These are phyloP conservation scores for Chanos chanos DNA, from an alignment of 2,797 vertebrate genomes.

Conservation along the genomic window DNA sequence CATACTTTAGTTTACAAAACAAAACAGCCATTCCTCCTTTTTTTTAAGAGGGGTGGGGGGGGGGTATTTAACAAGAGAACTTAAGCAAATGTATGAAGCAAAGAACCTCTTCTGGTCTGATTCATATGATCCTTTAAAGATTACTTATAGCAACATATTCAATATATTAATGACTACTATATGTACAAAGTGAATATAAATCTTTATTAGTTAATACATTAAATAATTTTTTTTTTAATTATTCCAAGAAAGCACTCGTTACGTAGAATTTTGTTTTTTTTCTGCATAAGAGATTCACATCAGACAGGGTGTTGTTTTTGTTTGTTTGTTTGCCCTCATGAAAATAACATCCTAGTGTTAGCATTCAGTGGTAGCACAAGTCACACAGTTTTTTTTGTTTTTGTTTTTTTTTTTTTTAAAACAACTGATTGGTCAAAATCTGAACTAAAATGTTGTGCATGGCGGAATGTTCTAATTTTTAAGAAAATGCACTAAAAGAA, in stretches of 20 bases:
- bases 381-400: no score
- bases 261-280: slow-evolving; percentile 38
- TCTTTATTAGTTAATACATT: slow-evolving; percentile 76
- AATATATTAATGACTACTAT: slow-evolving; percentile 81
- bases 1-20: no score
- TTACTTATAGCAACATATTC: slow-evolving; percentile 69
- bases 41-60: no score
- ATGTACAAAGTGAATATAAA: slow-evolving; percentile 82
- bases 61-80: no score
- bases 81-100: not conserved
- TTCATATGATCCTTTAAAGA: slow-evolving; percentile 67
- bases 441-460: slow-evolving; percentile 62
- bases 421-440: slow-evolving; percentile 35
- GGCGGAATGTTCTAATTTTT: slow-evolving; percentile 77
- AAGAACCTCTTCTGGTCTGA: slow-evolving; percentile 50
- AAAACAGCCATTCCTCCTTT: no score
- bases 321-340: not conserved
- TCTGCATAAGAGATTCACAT: slow-evolving; percentile 41
- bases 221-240: slow-evolving; percentile 72
- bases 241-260: slow-evolving; percentile 66
- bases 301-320: slow-evolving; percentile 7
- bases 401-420: no score
- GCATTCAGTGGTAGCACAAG: no score
- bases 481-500: slow-evolving; percentile 67
- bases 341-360: slow-evolving; percentile 42